phyloP scores from a whole-genome alignment of 2,888 invertebrate genomes.

The Eupelmus urozonus region DNA sequence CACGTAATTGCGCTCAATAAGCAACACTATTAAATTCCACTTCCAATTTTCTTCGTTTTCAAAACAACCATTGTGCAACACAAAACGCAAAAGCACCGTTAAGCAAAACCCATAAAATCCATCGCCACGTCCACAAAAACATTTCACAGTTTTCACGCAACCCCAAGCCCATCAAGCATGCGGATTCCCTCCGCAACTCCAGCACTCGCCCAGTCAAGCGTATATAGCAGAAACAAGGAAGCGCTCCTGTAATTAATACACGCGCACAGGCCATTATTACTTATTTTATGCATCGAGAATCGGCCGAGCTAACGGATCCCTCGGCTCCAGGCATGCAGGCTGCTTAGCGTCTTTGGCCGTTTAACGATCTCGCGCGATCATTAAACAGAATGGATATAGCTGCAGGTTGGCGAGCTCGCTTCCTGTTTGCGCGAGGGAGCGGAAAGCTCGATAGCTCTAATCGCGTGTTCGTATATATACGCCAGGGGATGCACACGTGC shows the following conservation, averaged over 20 bases:
- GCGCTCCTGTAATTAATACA: not conserved
- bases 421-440: conserved; percentile 23
- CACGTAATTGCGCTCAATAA: too few species aligned
- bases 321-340: not conserved
- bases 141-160: too few species aligned
- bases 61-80: too few species aligned
- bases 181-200: too few species aligned
- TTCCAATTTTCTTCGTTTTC: too few species aligned
- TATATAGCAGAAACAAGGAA: conserved; percentile 18
- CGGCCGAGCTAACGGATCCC: conserved; percentile 16
- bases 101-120: too few species aligned
- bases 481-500: not conserved
- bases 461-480: not conserved
- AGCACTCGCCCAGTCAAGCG: too few species aligned
- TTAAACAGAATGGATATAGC: conserved; percentile 61
- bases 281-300: conserved; percentile 21
- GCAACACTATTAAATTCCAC: too few species aligned
- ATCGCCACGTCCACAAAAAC: too few species aligned
- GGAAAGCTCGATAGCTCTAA: too few species aligned
- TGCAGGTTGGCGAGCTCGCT: conserved; percentile 2
- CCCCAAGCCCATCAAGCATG: too few species aligned
- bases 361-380: conserved; percentile 64
- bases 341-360: conserved; percentile 63
- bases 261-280: not conserved
- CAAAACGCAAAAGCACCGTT: too few species aligned